Conservation (phyloP, 1,140 invertebrate species). For the Lithobius niger region DNA sequence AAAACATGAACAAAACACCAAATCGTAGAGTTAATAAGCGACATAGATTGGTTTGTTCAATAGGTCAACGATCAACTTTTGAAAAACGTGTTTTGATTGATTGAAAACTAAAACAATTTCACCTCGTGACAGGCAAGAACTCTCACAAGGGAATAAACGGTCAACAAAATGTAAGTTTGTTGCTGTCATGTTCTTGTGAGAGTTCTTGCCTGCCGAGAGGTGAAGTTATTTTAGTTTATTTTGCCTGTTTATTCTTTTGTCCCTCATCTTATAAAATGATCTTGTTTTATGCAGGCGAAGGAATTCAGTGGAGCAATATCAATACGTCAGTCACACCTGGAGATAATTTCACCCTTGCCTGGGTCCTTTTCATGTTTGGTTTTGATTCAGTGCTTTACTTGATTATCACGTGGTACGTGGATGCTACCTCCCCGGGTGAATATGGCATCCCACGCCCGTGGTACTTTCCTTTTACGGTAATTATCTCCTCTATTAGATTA, state of each 20-base stretch:
- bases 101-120: no score
- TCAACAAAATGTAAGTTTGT: background rate
- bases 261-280: no score
- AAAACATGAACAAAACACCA: no score
- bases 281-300: conserved; percentile 36
- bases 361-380: conserved; percentile 49
- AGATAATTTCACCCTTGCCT: conserved; percentile 50
- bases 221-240: no score
- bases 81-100: no score
- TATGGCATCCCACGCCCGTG: conserved; percentile 20
- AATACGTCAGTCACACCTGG: conserved; percentile 49
- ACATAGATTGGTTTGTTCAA: no score
- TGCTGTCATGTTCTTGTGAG: background rate
- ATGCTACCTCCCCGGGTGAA: conserved; percentile 48
- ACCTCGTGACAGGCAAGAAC: no score
- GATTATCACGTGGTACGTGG: conserved; percentile 48
- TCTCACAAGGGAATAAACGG: no score
- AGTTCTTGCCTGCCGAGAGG: no score
- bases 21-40: no score
- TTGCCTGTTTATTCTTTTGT: no score
- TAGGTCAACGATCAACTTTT: no score
- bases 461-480: conserved; percentile 13
- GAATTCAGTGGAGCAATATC: conserved; percentile 61
- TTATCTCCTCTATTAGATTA: conserved; percentile 2
- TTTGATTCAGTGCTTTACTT: conserved; percentile 49